phyloP scores from a whole-genome alignment of 2,113 vertebrate species.

The Salminus brasiliensis region DNA sequence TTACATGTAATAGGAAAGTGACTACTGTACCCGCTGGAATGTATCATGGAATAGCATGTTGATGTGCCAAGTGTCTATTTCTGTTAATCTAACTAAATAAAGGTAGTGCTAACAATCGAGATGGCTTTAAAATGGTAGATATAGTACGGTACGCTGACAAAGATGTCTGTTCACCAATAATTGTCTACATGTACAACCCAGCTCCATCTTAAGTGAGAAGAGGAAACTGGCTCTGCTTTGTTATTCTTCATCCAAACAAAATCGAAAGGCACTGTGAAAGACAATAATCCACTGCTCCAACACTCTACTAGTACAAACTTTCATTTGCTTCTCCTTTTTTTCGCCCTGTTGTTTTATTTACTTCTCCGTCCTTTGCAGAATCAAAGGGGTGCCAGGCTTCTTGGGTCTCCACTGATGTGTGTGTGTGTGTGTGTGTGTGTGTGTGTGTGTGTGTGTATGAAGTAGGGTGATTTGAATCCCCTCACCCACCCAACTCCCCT shows the following conservation, averaged over 20 bases:
- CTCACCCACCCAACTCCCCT: conserved; percentile 30
- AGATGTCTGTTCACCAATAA: background rate
- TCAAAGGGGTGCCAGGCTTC: conserved; percentile 36
- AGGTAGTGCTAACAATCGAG: too few relatives aligned
- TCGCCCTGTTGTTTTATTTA: conserved; percentile 52
- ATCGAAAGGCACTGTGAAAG: conserved; percentile 21
- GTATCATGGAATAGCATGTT: too few relatives aligned
- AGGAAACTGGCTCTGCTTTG: background rate
- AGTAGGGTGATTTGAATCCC: conserved; percentile 55
- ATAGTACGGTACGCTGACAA: background rate
- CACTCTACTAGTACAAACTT: conserved; percentile 19
- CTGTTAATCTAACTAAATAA: too few relatives aligned
- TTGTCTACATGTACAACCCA: background rate
- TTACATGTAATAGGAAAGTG: too few relatives aligned
- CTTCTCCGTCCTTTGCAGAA: conserved; percentile 47
- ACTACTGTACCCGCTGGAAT: too few relatives aligned
- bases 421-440: background rate
- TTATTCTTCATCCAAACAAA: background rate
- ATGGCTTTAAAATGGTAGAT: too few relatives aligned
- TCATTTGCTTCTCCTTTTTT: conserved; percentile 20
- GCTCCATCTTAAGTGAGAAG: background rate
- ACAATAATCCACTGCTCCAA: conserved; percentile 12
- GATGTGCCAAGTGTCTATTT: too few relatives aligned
- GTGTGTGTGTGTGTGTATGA: conserved; percentile 29
- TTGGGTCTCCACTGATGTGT: conserved; percentile 33